Evolutionary conservation across 2,888 invertebrate genomes (phyloP).

Genomic region (Eremobia ochroleuca): DNA sequence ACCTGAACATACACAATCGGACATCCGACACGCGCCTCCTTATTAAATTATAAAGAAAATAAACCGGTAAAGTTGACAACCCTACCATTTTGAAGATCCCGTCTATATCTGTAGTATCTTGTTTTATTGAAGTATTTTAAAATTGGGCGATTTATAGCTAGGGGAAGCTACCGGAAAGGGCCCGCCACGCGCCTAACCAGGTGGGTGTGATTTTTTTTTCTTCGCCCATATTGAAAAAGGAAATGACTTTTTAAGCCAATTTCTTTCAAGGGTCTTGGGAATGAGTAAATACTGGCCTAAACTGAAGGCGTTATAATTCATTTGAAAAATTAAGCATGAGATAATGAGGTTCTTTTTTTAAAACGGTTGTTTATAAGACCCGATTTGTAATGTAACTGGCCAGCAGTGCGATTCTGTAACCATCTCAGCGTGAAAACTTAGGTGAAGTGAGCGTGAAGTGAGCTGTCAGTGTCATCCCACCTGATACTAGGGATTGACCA

Average conservation of each 20-base stretch:
- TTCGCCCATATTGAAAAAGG: slow-evolving; percentile 69
- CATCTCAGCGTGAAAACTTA: too few species aligned
- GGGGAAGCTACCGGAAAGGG: slow-evolving; percentile 81
- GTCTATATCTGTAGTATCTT: slow-evolving; percentile 31
- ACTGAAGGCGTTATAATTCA: slow-evolving; percentile 31
- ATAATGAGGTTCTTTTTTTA: slow-evolving; percentile 9
- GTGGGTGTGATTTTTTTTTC: slow-evolving; percentile 81
- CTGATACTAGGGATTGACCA: too few species aligned
- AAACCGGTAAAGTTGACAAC: slow-evolving; percentile 76
- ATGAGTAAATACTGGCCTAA: slow-evolving; percentile 50
- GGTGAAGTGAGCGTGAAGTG: too few species aligned
- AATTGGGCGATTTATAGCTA: slow-evolving; percentile 68
- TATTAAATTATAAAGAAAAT: slow-evolving; percentile 89
- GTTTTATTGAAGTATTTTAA: slow-evolving; percentile 66
- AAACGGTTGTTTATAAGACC: not conserved
- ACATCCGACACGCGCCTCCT: slow-evolving; percentile 84
- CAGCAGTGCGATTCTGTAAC: too few species aligned
- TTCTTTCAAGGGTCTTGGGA: slow-evolving; percentile 59
- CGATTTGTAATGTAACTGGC: not conserved
- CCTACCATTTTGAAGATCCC: slow-evolving; percentile 52
- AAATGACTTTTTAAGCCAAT: slow-evolving; percentile 76
- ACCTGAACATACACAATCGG: slow-evolving; percentile 80
- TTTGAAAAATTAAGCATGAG: slow-evolving; percentile 9
- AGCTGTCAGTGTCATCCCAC: too few species aligned
- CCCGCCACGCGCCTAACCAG: slow-evolving; percentile 83